These are phyloP conservation scores for Drosophila macrospina DNA, from an alignment of 2,888 invertebrate species.

Conservation along the genomic window DNA sequence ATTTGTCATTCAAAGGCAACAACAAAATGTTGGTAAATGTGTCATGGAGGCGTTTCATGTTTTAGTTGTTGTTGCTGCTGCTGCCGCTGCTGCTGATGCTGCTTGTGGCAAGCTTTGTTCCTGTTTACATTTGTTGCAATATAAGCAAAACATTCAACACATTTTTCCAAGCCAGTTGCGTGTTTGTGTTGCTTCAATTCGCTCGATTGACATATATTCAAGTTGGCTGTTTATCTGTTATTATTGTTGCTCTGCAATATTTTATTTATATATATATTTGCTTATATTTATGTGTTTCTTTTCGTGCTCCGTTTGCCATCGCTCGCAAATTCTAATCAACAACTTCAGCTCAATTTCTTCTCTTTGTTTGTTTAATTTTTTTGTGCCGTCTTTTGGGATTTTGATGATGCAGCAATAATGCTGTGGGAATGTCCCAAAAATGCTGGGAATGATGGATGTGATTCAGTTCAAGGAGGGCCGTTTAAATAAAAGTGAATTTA, in stretches of 20 bases:
- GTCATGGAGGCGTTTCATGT: slow-evolving; percentile 60
- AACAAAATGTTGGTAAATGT: slow-evolving; percentile 76
- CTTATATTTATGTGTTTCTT: slow-evolving; percentile 23
- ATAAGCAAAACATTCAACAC: slow-evolving; percentile 58
- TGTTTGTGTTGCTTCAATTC: slow-evolving; percentile 33
- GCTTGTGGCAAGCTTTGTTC: slow-evolving; percentile 47
- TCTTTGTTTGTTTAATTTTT: slow-evolving; percentile 4
- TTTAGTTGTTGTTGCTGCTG: slow-evolving; percentile 26
- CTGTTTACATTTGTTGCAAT: slow-evolving; percentile 68
- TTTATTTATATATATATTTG: slow-evolving; percentile 9
- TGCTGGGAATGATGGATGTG: slow-evolving; percentile 23
- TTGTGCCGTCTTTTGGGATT: slow-evolving; percentile 1
- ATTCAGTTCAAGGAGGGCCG: slow-evolving; percentile 23
- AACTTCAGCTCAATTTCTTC: slow-evolving; percentile 23
- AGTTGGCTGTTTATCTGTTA: slow-evolving; percentile 43
- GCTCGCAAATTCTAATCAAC: slow-evolving; percentile 45
- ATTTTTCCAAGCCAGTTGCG: slow-evolving; percentile 60
- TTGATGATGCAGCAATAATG: slow-evolving; percentile 46
- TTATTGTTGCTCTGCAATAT: slow-evolving; percentile 9
- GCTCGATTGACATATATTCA: slow-evolving; percentile 70
- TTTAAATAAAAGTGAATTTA: slow-evolving; percentile 1
- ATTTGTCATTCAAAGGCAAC: slow-evolving; percentile 69
- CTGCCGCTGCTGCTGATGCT: slow-evolving; percentile 25
- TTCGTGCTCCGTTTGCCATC: slow-evolving; percentile 6
- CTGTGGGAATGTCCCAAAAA: slow-evolving; percentile 27